Evolutionary conservation across 2,113 vertebrate genomes (phyloP).

Genomic region (Bothrops jararaca): DNA sequence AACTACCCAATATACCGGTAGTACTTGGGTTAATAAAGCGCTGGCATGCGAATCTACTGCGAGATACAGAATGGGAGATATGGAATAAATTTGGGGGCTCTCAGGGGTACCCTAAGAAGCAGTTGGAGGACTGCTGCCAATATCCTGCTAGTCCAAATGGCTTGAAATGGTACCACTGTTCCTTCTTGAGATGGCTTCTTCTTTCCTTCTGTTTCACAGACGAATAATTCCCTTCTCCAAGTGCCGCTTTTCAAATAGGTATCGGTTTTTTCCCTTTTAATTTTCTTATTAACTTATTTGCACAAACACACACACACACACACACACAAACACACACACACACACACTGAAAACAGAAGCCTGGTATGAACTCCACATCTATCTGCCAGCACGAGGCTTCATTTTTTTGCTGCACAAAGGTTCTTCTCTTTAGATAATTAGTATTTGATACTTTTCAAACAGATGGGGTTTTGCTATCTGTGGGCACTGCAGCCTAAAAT

Average conservation of each 20-base stretch:
- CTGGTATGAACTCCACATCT: conserved; percentile 28
- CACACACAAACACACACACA: not conserved
- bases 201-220: not conserved
- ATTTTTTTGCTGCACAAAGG: conserved; percentile 46
- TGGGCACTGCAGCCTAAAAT: conserved; percentile 67
- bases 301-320: not conserved
- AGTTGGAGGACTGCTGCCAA: not conserved
- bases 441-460: conserved; percentile 69
- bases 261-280: not conserved
- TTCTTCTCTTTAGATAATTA: conserved; percentile 65
- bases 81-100: not conserved
- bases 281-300: not conserved
- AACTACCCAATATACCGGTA: not conserved
- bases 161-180: not conserved
- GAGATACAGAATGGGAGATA: not conserved
- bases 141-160: not conserved
- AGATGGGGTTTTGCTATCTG: conserved; percentile 68
- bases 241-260: not conserved
- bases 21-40: not conserved
- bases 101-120: not conserved
- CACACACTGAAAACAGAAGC: conserved; percentile 7
- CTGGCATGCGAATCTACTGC: not conserved
- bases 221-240: not conserved
- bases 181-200: not conserved
- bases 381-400: conserved; percentile 55